phyloP scores from a whole-genome alignment of 23 tunicate genomes.

The Trididemnum clinides region DNA sequence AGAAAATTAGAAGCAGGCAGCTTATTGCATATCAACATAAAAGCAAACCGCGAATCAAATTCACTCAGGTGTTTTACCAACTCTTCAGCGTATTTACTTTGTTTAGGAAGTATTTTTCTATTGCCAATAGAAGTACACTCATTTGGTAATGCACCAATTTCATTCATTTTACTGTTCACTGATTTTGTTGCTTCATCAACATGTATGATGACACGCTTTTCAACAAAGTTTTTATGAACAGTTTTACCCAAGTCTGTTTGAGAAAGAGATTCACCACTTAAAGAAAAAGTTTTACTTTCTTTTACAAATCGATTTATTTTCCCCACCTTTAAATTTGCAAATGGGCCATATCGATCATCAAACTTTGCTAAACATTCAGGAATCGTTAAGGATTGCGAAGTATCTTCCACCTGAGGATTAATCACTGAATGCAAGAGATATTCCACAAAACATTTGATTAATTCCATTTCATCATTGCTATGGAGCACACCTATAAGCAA shows the following conservation, averaged over 20 bases:
- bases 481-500: not conserved
- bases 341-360: not conserved
- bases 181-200: no score
- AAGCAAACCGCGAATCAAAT: not conserved
- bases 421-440: not conserved
- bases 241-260: not conserved
- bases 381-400: not conserved
- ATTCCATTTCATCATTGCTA: no score
- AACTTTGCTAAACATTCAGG: not conserved
- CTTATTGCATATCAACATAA: not conserved
- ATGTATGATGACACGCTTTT: not conserved
- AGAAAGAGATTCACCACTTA: no score
- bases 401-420: not conserved
- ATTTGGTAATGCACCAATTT: no score
- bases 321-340: not conserved
- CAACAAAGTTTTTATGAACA: no score
- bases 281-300: not conserved
- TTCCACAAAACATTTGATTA: not conserved
- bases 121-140: no score
- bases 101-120: not conserved
- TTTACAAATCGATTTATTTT: not conserved
- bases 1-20: not conserved
- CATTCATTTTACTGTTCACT: no score
- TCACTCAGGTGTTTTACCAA: not conserved
- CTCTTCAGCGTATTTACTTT: not conserved